These are phyloP conservation scores for Nothoprocta perdicaria DNA, from an alignment of 2,113 vertebrate species.

Conservation along the genomic window DNA sequence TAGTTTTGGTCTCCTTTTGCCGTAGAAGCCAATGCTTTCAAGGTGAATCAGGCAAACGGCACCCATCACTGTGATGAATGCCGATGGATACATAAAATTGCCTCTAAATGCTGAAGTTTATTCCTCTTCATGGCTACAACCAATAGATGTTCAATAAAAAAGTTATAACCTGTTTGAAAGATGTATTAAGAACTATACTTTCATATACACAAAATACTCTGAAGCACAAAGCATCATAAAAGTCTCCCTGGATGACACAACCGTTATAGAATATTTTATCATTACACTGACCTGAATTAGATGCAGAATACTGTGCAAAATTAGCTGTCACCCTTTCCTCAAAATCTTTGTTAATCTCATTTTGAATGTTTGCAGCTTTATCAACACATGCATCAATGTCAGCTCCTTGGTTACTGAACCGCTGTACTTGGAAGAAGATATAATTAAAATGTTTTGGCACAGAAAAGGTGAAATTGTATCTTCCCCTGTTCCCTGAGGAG, in stretches of 20 bases:
- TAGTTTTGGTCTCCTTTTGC: slow-evolving; percentile 26
- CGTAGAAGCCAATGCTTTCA: slow-evolving; percentile 31
- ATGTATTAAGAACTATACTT: slow-evolving; percentile 59
- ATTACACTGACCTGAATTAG: slow-evolving; percentile 94
- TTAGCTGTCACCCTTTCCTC: slow-evolving; percentile 99
- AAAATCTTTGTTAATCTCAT: slow-evolving; percentile 99
- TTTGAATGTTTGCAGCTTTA: slow-evolving; percentile 99
- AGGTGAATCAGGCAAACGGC: slow-evolving; percentile 56
- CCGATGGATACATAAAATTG: slow-evolving; percentile 39
- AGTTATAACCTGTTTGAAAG: slow-evolving; percentile 60
- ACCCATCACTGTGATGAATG: slow-evolving; percentile 42
- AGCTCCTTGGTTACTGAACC: slow-evolving; percentile 99
- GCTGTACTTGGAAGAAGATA: slow-evolving; percentile 98
- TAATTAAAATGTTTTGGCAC: slow-evolving; percentile 99
- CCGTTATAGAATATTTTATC: slow-evolving; percentile 93
- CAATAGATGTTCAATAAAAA: slow-evolving; percentile 41
- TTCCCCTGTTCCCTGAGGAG: slow-evolving; percentile 87
- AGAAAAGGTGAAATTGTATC: slow-evolving; percentile 93
- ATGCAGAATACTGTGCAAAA: slow-evolving; percentile 97
- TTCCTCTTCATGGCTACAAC: slow-evolving; percentile 26
- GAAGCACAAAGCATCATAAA: slow-evolving; percentile 75
- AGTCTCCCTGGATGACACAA: slow-evolving; percentile 80
- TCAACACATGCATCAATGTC: slow-evolving; percentile 99
- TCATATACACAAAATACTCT: slow-evolving; percentile 54
- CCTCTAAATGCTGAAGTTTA: slow-evolving; percentile 18